Evolutionary conservation across 2,888 invertebrate genomes (phyloP), one percentile per base, ranked within the genome.

Genomic region (Fragum sueziense): DNA sequence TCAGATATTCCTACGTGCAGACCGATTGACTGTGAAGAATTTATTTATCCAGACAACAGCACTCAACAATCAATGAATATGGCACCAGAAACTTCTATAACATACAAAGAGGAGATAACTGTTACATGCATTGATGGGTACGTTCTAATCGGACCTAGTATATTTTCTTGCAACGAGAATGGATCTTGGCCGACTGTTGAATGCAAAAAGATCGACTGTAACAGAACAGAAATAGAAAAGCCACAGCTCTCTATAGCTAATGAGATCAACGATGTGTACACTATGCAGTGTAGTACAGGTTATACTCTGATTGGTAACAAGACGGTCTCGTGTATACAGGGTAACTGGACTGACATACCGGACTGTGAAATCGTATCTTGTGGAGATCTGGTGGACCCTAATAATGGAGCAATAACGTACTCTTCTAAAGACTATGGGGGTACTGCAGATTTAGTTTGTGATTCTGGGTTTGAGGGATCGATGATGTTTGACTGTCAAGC

Each of bases 21-120:
- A 59, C 3, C 62, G 54, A 69, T 78, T 34, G 47, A 57, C n/a
- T 78, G 77, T 33, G 52, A 41, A 25, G 57, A 61, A 22, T 65
- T 65, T 41, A 65, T 20, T 0, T 22, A n/a, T 3, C 54, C 62
- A n/a, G 20, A 20, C 4, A 52, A 70, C n/a, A 33, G n/a, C 25
- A 27, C 25, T 57, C 27, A 57, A 57, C 3, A n/a, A 2, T 22
- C n/a, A 11, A 27, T 2, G 20, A 22, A 22, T 52, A 22, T 27
- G 22, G 2, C n/a, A 6, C 14, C 57, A 2, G 57, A 57, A 27
- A 57, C 11, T 27, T 57, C 57, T 22, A 57, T 2, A 57, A 7
- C 11, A 27, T 57, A 25, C 14, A 27, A 25, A 7, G 25, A 57
- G 25, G 25, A 57, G 14, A 6, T 57, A 27, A 57, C 9, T 27